These are phyloP conservation scores for Anomalospiza imberbis DNA, from an alignment of 2,797 vertebrate species.

Conservation along the genomic window DNA sequence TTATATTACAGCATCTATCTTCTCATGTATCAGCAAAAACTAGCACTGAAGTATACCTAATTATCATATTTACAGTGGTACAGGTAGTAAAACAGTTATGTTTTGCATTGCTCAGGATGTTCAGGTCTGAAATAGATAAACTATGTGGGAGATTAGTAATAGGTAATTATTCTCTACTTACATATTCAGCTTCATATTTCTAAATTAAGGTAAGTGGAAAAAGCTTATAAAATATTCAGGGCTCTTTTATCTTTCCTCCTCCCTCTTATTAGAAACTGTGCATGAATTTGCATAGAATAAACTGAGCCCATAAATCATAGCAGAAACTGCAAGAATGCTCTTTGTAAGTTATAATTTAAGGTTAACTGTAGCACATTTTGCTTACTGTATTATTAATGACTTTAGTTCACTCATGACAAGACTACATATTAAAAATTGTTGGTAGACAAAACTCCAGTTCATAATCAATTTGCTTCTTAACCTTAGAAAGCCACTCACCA, in stretches of 20 bases:
- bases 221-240: constrained; percentile 95
- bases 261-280: constrained; percentile 85
- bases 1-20: constrained; percentile 76
- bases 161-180: constrained; percentile 96
- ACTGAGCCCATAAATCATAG: constrained; percentile 96
- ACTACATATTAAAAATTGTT: constrained; percentile 79
- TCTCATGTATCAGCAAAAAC: constrained; percentile 81
- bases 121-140: constrained; percentile 79
- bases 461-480: constrained; percentile 77
- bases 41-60: constrained; percentile 74
- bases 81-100: constrained; percentile 77
- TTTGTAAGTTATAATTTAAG: constrained; percentile 95
- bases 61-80: constrained; percentile 81
- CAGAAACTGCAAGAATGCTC: constrained; percentile 83
- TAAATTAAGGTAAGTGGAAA: constrained; percentile 94
- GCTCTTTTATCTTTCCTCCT: constrained; percentile 83
- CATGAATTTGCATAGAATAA: constrained; percentile 95
- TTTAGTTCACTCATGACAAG: constrained; percentile 79
- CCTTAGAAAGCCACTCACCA: constrained; percentile 58
- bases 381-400: constrained; percentile 84
- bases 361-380: constrained; percentile 88
- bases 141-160: constrained; percentile 88
- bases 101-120: constrained; percentile 78
- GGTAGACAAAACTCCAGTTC: constrained; percentile 77
- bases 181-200: constrained; percentile 93